Evolutionary conservation across 2,797 vertebrate genomes (phyloP).

Genomic region (Neosalanx taihuensis): DNA sequence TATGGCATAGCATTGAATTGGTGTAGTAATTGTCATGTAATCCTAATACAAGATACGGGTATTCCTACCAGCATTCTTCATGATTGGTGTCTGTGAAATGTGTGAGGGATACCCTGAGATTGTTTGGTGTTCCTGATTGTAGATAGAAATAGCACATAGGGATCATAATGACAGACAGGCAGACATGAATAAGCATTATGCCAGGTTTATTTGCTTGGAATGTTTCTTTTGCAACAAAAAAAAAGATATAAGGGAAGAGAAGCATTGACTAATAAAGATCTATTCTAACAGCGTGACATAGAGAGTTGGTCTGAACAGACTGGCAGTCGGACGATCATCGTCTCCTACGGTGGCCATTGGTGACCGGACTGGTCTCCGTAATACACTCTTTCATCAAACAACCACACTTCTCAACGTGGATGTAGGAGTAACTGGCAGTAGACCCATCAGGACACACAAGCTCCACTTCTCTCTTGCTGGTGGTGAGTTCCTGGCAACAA

Average conservation of each 20-base stretch:
- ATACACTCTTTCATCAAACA: slow-evolving; percentile 64
- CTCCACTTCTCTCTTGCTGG: slow-evolving; percentile 56
- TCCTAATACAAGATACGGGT: too few species aligned
- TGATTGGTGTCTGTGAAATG: too few species aligned
- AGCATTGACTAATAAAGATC: slow-evolving; percentile 6
- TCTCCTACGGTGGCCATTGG: background rate
- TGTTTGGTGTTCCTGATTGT: background rate
- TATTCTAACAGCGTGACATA: slow-evolving; percentile 39
- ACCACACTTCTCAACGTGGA: slow-evolving; percentile 72
- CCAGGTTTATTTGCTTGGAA: slow-evolving; percentile 37
- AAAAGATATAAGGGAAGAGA: background rate
- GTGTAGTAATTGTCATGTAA: too few species aligned
- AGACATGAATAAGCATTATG: slow-evolving; percentile 11
- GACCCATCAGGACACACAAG: slow-evolving; percentile 69
- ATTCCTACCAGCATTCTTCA: too few species aligned
- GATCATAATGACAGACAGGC: background rate
- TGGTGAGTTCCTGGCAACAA: slow-evolving; percentile 78
- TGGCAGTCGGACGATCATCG: slow-evolving; percentile 23
- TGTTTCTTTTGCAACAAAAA: slow-evolving; percentile 5
- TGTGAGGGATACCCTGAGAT: background rate
- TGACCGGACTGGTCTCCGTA: background rate
- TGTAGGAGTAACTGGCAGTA: slow-evolving; percentile 64
- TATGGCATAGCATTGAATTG: too few species aligned
- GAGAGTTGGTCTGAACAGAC: slow-evolving; percentile 27
- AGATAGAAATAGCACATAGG: slow-evolving; percentile 4